Base-by-base conservation (phyloP, 2,113 vertebrate genomes). In the Entomyzon cyanotis region DNA sequence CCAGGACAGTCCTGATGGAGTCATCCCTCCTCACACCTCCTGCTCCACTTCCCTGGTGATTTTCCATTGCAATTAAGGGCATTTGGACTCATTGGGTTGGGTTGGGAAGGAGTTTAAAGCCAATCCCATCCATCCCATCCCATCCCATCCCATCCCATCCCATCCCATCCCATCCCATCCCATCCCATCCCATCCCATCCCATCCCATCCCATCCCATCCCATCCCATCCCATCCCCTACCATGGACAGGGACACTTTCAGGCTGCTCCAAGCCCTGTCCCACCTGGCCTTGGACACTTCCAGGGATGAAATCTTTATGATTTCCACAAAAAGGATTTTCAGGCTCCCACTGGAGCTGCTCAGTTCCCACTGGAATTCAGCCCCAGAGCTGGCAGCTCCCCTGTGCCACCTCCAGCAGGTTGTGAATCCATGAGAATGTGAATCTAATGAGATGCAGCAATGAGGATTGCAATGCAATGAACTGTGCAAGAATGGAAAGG, bases 21-120 rank as follows among this genome's bases (percentile, higher is more conserved):
- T 77, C 92, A 69, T 82, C 94, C 63, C 27, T n/a, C 65, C 75
- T 62, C 62, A 31, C 77, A 52, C 65, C 56, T 92, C 70, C 68
- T 58, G 82, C 83, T 90, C 64, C 90, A 42, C 27, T 9, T 70
- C 81, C 27, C 1, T 20, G 44, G 50, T 28, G 70, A 50, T 96
- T 96, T 94, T 94, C 92, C 74, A 19, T 67, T 86, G 97, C 85
- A 95, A 87, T 96, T 96, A 91, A 85, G 86, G 89, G 85, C 90
- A 95, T 92, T 55, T 90, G 95, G 95, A 88, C 11, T 35, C 5
- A 6, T 9, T 21, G 37, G 44, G 3, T 2, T n/a, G 60, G 7
- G 33, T 22, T 24, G 46, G 44, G 28, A 82, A 20, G 52, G 52
- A 11, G 15, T 12, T 21, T 2, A 25, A 59, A 46, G 10, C 27